Percentiles rank a stretch among this genome's conserved stretches.
phyloP scores from a whole-genome alignment of 2,113 vertebrate species.

The Cyprinodon tularosa region DNA sequence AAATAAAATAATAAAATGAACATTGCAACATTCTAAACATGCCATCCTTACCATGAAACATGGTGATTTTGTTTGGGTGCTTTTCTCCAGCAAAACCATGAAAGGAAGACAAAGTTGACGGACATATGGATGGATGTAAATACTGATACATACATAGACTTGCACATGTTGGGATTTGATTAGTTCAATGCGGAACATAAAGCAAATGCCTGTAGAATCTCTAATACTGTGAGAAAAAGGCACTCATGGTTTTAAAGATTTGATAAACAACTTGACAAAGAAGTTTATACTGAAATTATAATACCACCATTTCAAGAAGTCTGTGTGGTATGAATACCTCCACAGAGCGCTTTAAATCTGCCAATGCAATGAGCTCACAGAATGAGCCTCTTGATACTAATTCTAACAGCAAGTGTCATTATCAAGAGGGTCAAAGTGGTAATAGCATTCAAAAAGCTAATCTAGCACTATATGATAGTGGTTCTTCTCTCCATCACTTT shows the following conservation, averaged over 20 bases:
- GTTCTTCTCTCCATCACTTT: neutral
- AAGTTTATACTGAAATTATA: neutral
- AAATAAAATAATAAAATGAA: too few relatives aligned
- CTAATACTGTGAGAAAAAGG: neutral
- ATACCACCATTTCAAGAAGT: neutral
- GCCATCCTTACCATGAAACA: too few relatives aligned
- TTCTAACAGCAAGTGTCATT: neutral
- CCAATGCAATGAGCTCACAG: neutral
- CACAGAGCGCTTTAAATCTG: neutral
- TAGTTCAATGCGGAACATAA: neutral
- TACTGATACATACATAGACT: too few relatives aligned
- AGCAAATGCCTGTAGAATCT: neutral
- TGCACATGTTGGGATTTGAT: neutral
- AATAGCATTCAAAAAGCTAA: neutral
- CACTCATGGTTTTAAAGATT: neutral
- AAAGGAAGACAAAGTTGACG: too few relatives aligned
- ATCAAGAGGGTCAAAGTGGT: neutral
- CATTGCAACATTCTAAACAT: too few relatives aligned
- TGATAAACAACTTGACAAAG: neutral
- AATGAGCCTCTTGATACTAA: conserved; percentile 11
- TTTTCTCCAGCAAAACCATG: too few relatives aligned
- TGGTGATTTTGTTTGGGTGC: too few relatives aligned
- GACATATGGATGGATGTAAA: too few relatives aligned
- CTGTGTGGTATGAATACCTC: neutral
- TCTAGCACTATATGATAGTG: neutral